Evolutionary conservation across 2,797 vertebrate genomes (phyloP), one percentile per base, ranked within the genome.

Genomic region (Atherinosoma microstoma): DNA sequence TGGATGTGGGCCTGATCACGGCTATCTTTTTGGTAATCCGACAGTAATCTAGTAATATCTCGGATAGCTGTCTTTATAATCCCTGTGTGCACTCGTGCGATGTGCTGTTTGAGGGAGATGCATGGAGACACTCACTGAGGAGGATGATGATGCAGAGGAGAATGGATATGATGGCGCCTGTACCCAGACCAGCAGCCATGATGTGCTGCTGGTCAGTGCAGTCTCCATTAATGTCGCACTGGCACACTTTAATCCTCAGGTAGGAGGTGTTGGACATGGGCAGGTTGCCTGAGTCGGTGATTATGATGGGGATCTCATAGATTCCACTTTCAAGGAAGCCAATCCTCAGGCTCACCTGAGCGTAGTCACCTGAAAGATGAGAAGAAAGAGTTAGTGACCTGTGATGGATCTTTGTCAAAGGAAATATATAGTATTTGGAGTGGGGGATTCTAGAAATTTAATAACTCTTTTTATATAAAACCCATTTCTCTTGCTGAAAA

Each of bases 131-230:
- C 97, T 98, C 88, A 99, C 98, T 96, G 71, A 99, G 97, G 83
- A 99, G 94, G 88, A 97, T 97, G 93, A 99, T 98, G 91, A 99
- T 96, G 83, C 98, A 99, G 24, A 99, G 96, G 22, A 99, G 96
- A 91, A 99, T 98, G 76, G 98, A 95, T 58, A 99, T 97, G 91
- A 99, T 99, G 77, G 97, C 96, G 0, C 97, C 98, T 0, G 98
- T 99, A 76, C 98, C 96, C 67, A 99, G 93, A n/a, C 98, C 97
- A 0, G 97, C 96, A 0, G 97, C 97, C 80, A 97, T 96, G 8
- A 98, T 97, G 58, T 94, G 94, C 54, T 98, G 96, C 81, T 97
- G 96, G 16, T 97, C 97, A 0, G 96, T 97, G 88, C 98, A 99
- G 92, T 98, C 97, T 6, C 98, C 97, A 0, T 98, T 97, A 70